Conservation (phyloP, 2,888 invertebrate species). For the Drosophila longiperda region DNA sequence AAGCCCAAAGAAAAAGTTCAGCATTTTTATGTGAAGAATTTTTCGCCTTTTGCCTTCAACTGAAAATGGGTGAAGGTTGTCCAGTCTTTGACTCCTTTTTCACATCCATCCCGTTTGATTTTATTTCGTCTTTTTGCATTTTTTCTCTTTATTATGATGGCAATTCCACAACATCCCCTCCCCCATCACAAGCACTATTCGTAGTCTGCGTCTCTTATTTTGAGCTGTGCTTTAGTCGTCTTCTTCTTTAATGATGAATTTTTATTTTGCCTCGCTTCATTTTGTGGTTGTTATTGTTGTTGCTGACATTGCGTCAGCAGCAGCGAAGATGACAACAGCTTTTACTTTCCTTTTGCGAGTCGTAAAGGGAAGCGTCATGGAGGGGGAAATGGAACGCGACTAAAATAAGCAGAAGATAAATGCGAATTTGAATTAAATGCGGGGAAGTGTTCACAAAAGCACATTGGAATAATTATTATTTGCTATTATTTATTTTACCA, state of each 20-base stretch:
- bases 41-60: background rate
- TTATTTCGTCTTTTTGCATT: background rate
- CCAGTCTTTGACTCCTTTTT: conserved; percentile 41
- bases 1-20: background rate
- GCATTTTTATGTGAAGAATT: background rate
- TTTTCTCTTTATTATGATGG: conserved; percentile 4
- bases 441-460: conserved; percentile 13
- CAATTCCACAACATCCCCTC: conserved; percentile 6
- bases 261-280: conserved; percentile 56
- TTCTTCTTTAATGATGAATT: conserved; percentile 67
- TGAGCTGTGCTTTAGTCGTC: conserved; percentile 40
- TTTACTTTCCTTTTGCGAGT: conserved; percentile 71
- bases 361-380: background rate
- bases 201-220: conserved; percentile 24
- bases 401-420: conserved; percentile 31
- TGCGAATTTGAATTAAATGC: conserved; percentile 42
- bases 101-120: conserved; percentile 28
- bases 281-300: conserved; percentile 32
- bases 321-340: conserved; percentile 63
- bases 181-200: background rate
- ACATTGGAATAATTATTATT: conserved; percentile 19
- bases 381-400: background rate
- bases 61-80: conserved; percentile 63
- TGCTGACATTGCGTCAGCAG: conserved; percentile 67
- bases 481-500: conserved; percentile 52